phyloP scores from a whole-genome alignment of 37 sponge, comb jelly and placozoan genomes.

The Chondrosia reniformis region DNA sequence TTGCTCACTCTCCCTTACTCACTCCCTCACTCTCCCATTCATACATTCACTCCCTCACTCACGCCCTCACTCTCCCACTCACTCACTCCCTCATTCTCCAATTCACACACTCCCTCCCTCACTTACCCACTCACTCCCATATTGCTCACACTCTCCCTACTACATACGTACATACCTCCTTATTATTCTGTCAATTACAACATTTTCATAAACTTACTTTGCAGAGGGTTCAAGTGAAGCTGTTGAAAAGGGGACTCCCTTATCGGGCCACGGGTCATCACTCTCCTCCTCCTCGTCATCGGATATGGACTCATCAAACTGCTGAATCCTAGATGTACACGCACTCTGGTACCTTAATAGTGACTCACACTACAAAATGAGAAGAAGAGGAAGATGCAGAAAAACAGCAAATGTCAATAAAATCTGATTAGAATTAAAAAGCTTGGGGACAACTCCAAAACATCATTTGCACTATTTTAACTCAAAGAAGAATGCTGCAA shows the following conservation, averaged over 20 bases:
- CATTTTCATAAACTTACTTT: background rate
- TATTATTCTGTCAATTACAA: constrained; percentile 2
- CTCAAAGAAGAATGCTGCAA: no score
- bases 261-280: background rate
- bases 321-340: constrained; percentile 59
- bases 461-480: no score
- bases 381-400: background rate
- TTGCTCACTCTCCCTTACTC: background rate
- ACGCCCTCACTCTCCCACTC: constrained; percentile 23
- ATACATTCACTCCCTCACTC: constrained; percentile 9
- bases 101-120: constrained; percentile 27
- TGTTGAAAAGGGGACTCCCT: background rate
- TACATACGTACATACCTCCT: constrained; percentile 7
- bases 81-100: constrained; percentile 8
- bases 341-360: constrained; percentile 25
- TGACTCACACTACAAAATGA: background rate
- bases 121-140: background rate
- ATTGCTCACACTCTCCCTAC: background rate
- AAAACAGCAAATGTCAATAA: background rate
- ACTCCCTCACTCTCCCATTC: background rate
- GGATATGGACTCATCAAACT: constrained; percentile 57
- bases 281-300: constrained; percentile 8
- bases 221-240: background rate
- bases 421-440: no score
- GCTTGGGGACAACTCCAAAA: no score